These are phyloP conservation scores for Drosophila hamatofila DNA, from an alignment of 2,888 invertebrate genomes.

Conservation along the genomic window DNA sequence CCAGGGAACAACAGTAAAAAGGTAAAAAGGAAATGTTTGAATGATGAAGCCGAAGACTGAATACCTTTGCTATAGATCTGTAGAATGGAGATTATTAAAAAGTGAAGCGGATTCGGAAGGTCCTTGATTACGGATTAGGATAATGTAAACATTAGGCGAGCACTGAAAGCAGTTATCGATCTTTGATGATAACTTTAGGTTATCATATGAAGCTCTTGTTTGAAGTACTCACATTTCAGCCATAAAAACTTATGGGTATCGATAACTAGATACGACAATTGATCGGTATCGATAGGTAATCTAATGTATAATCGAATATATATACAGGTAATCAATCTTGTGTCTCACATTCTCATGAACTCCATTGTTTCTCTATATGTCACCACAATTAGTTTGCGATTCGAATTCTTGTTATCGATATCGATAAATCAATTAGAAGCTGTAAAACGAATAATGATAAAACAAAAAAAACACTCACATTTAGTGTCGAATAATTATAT, in stretches of 20 bases:
- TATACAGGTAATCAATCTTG: background rate
- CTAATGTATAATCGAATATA: background rate
- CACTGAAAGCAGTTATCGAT: too few species aligned
- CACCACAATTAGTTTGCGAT: background rate
- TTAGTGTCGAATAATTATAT: background rate
- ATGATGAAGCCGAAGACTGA: background rate
- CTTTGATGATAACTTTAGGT: background rate
- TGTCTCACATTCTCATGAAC: background rate
- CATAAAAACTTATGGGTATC: background rate
- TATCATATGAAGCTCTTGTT: too few species aligned
- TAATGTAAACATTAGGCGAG: background rate
- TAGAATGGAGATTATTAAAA: background rate
- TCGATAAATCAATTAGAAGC: background rate
- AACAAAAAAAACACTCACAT: too few species aligned
- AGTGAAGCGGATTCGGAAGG: background rate
- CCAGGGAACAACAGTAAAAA: background rate
- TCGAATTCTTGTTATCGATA: background rate
- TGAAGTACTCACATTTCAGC: background rate
- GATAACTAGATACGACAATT: too few species aligned
- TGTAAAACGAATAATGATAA: too few species aligned
- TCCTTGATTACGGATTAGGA: background rate
- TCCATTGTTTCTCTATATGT: background rate
- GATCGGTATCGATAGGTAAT: too few species aligned
- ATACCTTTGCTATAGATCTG: slow-evolving; percentile 9
- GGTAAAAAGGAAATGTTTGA: background rate